phyloP scores from a whole-genome alignment of 1,140 invertebrate species.

The Lasioglossum baleicum region DNA sequence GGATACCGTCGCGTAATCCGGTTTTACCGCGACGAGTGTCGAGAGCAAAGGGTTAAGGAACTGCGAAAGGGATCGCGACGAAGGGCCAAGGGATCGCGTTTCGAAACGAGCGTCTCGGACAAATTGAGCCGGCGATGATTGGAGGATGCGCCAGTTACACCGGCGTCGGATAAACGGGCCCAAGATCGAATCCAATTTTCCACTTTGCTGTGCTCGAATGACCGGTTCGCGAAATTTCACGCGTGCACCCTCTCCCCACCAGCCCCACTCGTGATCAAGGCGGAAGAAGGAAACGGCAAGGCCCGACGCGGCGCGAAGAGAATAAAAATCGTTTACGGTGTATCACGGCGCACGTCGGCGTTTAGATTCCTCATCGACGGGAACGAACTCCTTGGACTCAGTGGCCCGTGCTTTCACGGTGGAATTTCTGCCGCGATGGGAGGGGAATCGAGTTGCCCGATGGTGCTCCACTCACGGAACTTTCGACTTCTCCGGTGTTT shows the following conservation, averaged over 20 bases:
- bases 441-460: too few relatives aligned
- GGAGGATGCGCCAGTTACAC: not conserved
- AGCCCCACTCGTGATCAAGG: not conserved
- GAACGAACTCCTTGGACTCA: not conserved
- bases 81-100: not conserved
- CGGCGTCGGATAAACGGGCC: not conserved
- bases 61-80: not conserved
- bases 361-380: not conserved
- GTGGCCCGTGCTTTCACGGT: not conserved
- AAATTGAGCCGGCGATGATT: slow-evolving; percentile 9
- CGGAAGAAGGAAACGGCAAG: not conserved
- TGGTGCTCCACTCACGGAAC: too few relatives aligned
- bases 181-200: not conserved
- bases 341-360: not conserved
- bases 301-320: too few relatives aligned
- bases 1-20: not conserved
- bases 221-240: not conserved
- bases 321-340: not conserved
- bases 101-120: not conserved
- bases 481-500: too few relatives aligned
- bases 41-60: slow-evolving; percentile 4
- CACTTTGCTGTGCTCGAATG: not conserved
- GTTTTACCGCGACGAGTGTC: not conserved
- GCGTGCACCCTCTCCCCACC: not conserved
- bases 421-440: not conserved